phyloP scores from a whole-genome alignment of 30 jellyfish, hydroid and myxozoan genomes.

The Mastigias papua region DNA sequence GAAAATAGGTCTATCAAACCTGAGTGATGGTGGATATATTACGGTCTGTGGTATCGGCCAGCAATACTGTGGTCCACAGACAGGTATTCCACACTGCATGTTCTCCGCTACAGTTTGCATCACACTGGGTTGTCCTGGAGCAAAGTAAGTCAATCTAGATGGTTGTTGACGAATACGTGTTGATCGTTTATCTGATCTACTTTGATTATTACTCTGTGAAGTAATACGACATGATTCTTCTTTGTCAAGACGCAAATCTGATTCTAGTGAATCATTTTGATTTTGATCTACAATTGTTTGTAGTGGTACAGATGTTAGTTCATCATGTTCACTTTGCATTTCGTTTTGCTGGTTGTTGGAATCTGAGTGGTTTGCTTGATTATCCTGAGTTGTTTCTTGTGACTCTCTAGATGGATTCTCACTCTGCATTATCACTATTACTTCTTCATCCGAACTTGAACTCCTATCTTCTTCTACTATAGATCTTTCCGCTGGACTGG shows the following conservation, averaged over 20 bases:
- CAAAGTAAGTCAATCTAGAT: background rate
- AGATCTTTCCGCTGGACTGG: background rate
- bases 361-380: background rate
- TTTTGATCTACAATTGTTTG: background rate
- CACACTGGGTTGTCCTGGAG: conserved; percentile 23
- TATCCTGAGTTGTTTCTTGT: background rate
- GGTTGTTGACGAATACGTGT: conserved; percentile 21
- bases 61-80: too few species aligned
- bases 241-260: background rate
- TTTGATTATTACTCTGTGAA: background rate
- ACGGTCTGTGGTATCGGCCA: too few species aligned
- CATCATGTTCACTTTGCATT: background rate
- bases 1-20: too few species aligned
- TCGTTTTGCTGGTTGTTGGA: background rate
- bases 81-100: conserved; percentile 8
- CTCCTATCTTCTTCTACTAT: background rate
- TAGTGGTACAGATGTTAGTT: background rate
- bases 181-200: background rate
- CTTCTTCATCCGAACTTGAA: conserved; percentile 42
- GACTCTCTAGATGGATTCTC: conserved; percentile 1
- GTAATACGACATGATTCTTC: background rate
- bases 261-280: background rate
- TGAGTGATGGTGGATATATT: too few species aligned
- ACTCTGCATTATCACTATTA: background rate
- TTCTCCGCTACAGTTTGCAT: background rate